Evolutionary conservation across 2,888 invertebrate genomes (phyloP), one percentile per base, ranked within the genome.

Genomic region (Lycocerus yunnanus): DNA sequence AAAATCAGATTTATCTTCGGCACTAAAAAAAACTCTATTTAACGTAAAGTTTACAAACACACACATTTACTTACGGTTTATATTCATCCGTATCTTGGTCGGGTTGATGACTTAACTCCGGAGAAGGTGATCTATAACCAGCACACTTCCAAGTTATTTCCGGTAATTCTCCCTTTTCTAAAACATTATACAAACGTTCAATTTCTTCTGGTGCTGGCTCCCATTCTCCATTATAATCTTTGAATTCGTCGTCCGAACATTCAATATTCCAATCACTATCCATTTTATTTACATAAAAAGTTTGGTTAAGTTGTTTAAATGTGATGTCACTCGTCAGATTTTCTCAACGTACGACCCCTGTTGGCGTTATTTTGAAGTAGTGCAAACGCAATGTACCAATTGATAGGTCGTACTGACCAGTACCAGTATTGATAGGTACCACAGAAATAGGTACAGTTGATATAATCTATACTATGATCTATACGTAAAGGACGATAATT

Each of bases 71-170:
- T 89, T 3, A 90, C 89, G 74, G 89, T 83, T 85, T 83, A 21
- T 77, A 77, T 75, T 43, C 43, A n/a, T 85, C 82, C 24, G 77
- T 73, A 77, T 85, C 82, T 74, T 85, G 83, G 43, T 83, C 81
- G 13, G 83, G 82, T 70, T 83, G 78, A 73, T 85, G 84, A 65
- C 82, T 80, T 13, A 83, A 88, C 18, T 92, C 88, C 0, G 95
- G 94, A 0, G 94, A 93, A 2, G 93, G 94, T 3, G 93, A 90
- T 71, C 94, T 88, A 77, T 95, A 90, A 0, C 95, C 96, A 0
- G 94, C 94, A 83, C 94, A 94, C 83, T 93, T 93, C 95, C 95
- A 96, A 79, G 93, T 92, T 1, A 96, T 84, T 74, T 92, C 90
- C 16, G 94, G 87, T 20, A 92, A 89, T 43, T 90, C 92, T 60